Base-by-base conservation (phyloP, 2,888 invertebrate genomes). In the Dasypolia templi region DNA sequence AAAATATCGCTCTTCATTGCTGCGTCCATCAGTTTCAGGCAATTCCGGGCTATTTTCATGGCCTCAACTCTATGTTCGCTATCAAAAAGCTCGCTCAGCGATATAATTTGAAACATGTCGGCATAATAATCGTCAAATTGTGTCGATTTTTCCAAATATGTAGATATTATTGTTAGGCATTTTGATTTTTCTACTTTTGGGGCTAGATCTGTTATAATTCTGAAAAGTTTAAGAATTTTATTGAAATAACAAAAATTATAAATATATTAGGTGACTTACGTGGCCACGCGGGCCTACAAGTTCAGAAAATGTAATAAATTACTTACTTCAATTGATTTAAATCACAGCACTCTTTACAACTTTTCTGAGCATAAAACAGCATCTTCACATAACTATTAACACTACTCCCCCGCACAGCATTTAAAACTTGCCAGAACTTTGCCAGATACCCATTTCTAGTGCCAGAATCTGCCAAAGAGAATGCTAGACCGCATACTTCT, bases 141-240 rank as follows among this genome's bases (percentile, higher is more conserved):
- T 0, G 63, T 51, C 3, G 83, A 81, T 0, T 76, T 75, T 0
- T 86, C 72, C 11, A 93, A 64, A 73, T 90, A 92, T 0, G 81
- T 69, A 0, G 92, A 83, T 29, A 95, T 82, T 0, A 95, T 92
- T 3, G 87, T 78, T 0, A 94, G 82, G 46, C 94, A 94, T 81
- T 91, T 91, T 1, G 85, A 70, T 62, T 89, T 91, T 9, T 91
- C 90, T 0, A 86, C 68, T 82, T 88, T 86, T 85, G 93, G 89
- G 0, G 86, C 78, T 12, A 86, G 26, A 29, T 83, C 78, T 32
- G 79, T 79, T n/a, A 86, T 85, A 1, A 66, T 78, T 51, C 86
- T 86, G 79, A n/a, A 86, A 46, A 63, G 14, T 29, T 0, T 0
- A 19, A 19, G 1, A 26, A 62, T 62, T 11, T 7, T 3, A 26